phyloP scores from a whole-genome alignment of 1,140 invertebrate species.

The Metopolophium dirhodum region DNA sequence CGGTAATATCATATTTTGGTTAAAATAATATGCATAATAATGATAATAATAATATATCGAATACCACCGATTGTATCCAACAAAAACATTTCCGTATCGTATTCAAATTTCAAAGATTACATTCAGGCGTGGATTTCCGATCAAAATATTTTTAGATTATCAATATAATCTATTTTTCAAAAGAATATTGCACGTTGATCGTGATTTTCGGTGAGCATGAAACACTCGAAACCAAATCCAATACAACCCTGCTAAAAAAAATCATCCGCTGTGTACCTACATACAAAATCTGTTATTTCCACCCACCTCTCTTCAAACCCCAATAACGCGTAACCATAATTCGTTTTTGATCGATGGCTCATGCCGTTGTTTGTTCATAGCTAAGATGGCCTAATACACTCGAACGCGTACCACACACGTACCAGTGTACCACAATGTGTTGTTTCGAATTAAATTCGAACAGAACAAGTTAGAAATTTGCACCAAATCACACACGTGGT shows the following conservation, averaged over 20 bases:
- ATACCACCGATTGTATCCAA: not conserved
- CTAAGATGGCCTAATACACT: not conserved
- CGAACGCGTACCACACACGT: not conserved
- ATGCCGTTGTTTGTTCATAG: not conserved
- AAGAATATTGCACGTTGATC: not conserved
- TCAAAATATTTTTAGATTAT: not conserved
- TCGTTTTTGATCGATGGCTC: not conserved
- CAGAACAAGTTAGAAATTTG: not conserved
- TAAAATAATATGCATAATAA: too few relatives aligned
- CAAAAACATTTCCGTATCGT: not conserved
- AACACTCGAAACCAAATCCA: not conserved
- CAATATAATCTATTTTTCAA: not conserved
- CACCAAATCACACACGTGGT: not conserved
- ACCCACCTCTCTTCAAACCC: not conserved
- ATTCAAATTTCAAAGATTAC: not conserved
- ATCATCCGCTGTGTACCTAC: not conserved
- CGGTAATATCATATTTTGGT: too few relatives aligned
- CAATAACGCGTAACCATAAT: not conserved
- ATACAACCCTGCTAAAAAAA: not conserved
- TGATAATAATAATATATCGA: not conserved
- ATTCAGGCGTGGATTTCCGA: not conserved
- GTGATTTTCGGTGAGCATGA: not conserved
- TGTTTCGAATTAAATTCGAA: not conserved
- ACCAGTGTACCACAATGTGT: not conserved
- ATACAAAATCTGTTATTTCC: not conserved